phyloP scores from a whole-genome alignment of 2,888 invertebrate species.

The Odontocerum albicorne region DNA sequence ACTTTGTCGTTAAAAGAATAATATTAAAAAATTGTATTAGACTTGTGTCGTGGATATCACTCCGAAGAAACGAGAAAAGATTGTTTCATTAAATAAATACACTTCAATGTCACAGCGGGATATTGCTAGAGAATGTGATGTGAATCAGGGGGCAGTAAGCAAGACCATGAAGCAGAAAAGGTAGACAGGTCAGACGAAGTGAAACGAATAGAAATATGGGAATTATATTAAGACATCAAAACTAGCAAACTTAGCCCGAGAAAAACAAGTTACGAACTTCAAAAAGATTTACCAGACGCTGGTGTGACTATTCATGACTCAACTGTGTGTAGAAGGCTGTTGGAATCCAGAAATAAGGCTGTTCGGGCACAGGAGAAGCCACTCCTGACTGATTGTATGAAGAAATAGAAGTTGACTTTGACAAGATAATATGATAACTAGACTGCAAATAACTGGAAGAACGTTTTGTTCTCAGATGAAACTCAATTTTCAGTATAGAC shows the following conservation, averaged over 20 bases:
- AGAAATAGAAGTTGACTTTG: slow-evolving; percentile 21
- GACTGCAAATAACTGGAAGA: slow-evolving; percentile 23
- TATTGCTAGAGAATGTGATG: slow-evolving; percentile 9
- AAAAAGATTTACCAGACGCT: neutral
- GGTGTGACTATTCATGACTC: slow-evolving; percentile 7
- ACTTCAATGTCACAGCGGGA: slow-evolving; percentile 20
- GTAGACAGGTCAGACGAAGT: slow-evolving; percentile 1
- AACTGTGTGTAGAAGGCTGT: slow-evolving; percentile 14
- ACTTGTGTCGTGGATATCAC: neutral
- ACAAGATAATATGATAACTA: slow-evolving; percentile 6
- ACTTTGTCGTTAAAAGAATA: too few relatives aligned
- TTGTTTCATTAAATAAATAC: slow-evolving; percentile 1
- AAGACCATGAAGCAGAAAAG: slow-evolving; percentile 17
- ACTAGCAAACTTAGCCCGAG: slow-evolving; percentile 1
- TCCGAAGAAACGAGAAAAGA: slow-evolving; percentile 8
- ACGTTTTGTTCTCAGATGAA: slow-evolving; percentile 20
- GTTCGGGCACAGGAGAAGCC: slow-evolving; percentile 22
- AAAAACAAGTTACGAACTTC: neutral
- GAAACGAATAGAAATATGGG: slow-evolving; percentile 7
- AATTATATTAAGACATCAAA: neutral
- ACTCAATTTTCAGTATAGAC: slow-evolving; percentile 12
- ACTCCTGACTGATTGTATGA: slow-evolving; percentile 22
- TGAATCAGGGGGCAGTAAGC: slow-evolving; percentile 15
- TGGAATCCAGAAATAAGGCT: slow-evolving; percentile 24
- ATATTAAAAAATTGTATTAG: neutral